Evolutionary conservation across 2,797 vertebrate species (phyloP), one percentile per base, ranked within the genome.

Genomic region (Psittacula derbiana): DNA sequence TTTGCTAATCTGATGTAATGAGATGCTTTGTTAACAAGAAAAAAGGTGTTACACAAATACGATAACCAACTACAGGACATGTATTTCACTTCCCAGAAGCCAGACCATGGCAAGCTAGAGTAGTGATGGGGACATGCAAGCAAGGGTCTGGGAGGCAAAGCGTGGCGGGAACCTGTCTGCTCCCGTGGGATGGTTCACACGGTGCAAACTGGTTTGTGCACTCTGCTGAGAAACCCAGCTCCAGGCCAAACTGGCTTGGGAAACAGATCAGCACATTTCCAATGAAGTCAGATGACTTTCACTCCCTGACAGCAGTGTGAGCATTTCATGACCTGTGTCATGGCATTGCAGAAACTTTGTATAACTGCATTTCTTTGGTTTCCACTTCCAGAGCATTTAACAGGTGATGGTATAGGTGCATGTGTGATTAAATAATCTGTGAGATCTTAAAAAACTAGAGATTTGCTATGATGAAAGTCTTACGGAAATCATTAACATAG

Each of bases 51-150:
- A 44, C 60, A 72, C 3, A 44, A 75, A 30, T 33, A 27, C 3
- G 7, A 47, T 43, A 65, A 24, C 1, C 18, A 71, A 4, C 11
- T 23, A 13, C 2, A 2, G 47, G 28, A 65, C 1, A 1, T 16
- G 8, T 31, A 50, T 78, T 93, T 65, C 23, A 20, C 11, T 30
- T 18, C 4, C 5, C n/a, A 62, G 91, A 72, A 61, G 19, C 5
- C 27, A 64, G 43, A 23, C 6, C 2, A 0, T 2, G 2, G 11
- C 0, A 0, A 86, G 19, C 1, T 1, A 24, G 27, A 21, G 10
- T 0, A 0, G 52, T 28, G 49, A 5, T 0, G 0, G 25, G 20
- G 43, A 57, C 17, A 18, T 0, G 1, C 33, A 15, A 0, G 0
- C 15, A 20, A 11, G 31, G 30, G 8, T 46, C 16, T 0, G 2